These are phyloP conservation scores for Dryoscopus gambensis DNA, from an alignment of 2,113 vertebrate genomes.

Conservation along the genomic window DNA sequence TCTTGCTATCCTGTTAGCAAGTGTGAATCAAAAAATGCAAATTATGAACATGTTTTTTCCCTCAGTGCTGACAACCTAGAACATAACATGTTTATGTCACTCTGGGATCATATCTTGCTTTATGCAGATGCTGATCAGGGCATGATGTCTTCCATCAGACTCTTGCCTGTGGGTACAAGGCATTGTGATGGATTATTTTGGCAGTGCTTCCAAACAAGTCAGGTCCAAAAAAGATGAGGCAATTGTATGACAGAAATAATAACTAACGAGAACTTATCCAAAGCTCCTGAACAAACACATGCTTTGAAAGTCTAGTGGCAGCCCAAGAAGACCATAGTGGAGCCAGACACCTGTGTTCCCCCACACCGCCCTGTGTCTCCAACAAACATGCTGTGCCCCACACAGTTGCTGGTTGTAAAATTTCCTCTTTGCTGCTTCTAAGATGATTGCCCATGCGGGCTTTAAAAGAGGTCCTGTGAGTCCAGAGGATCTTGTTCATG, in stretches of 20 bases:
- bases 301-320: neutral
- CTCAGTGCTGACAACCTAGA: neutral
- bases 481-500: neutral
- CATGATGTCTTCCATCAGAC: neutral
- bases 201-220: neutral
- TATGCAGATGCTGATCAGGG: neutral
- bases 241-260: neutral
- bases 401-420: accelerated
- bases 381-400: neutral
- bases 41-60: neutral
- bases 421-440: neutral
- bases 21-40: neutral
- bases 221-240: neutral
- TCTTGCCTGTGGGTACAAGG: neutral
- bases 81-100: neutral
- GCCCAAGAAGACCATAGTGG: neutral
- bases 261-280: neutral
- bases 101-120: neutral
- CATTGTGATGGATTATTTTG: neutral
- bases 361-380: neutral
- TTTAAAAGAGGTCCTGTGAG: neutral
- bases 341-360: neutral
- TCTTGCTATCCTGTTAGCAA: neutral
- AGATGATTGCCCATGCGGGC: neutral
- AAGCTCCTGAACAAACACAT: neutral